These are phyloP conservation scores for Talpa occidentalis DNA, from an alignment of 2,113 vertebrate species.

Conservation along the genomic window DNA sequence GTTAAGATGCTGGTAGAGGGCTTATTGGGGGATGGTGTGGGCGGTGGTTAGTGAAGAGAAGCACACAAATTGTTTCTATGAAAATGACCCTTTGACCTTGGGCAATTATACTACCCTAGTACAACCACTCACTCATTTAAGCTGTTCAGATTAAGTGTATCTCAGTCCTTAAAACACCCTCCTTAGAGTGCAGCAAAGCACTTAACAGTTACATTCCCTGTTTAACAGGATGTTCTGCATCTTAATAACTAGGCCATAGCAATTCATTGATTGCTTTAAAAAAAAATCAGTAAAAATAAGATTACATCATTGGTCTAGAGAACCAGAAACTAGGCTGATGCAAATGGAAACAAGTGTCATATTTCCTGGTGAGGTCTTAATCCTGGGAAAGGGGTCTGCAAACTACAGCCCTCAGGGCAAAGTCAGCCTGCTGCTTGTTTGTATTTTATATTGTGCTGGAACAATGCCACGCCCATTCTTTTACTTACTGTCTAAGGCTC, in stretches of 20 bases:
- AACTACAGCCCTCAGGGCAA: conserved; percentile 3
- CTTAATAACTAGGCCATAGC: neutral
- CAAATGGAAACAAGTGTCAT: neutral
- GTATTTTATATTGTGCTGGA: conserved; percentile 34
- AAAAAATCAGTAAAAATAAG: conserved; percentile 10
- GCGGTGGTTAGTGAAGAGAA: neutral
- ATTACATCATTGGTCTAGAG: conserved; percentile 16
- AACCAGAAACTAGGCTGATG: neutral
- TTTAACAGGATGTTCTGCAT: neutral
- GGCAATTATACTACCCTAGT: neutral
- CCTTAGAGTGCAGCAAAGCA: neutral
- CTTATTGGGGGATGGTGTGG: neutral
- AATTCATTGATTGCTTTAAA: neutral
- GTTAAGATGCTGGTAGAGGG: neutral
- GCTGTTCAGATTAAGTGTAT: neutral
- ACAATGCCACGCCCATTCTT: neutral
- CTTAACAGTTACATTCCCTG: neutral
- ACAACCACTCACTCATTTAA: neutral
- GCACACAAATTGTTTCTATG: neutral
- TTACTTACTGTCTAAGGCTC: conserved; percentile 15
- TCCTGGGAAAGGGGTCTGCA: conserved; percentile 7
- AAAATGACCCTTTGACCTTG: conserved; percentile 3
- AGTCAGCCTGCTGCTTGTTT: neutral
- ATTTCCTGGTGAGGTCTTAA: conserved; percentile 18
- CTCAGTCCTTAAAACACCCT: neutral